Evolutionary conservation across 2,113 vertebrate genomes (phyloP).

Genomic region (Stercorarius parasiticus): DNA sequence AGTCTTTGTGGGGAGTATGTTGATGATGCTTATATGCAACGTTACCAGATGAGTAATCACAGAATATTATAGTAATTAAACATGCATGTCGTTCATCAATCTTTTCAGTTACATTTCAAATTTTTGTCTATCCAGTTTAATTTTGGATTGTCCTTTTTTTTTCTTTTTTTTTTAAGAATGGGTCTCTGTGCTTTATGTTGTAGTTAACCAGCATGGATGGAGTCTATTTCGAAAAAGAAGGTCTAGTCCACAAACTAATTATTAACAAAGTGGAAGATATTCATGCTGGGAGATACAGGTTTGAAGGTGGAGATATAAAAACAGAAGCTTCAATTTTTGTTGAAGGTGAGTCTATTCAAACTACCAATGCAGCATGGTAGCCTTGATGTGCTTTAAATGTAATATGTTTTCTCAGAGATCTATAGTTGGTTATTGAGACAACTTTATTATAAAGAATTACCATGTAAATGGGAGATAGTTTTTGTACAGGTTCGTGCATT

Average conservation of each 20-base stretch:
- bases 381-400: not conserved
- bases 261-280: constrained; percentile 75
- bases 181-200: not conserved
- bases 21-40: not conserved
- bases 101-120: not conserved
- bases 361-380: not conserved
- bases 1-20: not conserved
- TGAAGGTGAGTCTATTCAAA: constrained; percentile 52
- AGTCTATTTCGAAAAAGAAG: constrained; percentile 75
- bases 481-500: not conserved
- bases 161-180: not conserved
- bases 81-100: not conserved
- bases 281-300: constrained; percentile 82
- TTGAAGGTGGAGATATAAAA: constrained; percentile 75
- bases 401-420: not conserved
- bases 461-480: not conserved
- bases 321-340: constrained; percentile 65
- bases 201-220: constrained; percentile 80
- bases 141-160: not conserved
- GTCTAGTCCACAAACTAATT: constrained; percentile 74
- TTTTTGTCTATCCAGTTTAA: not conserved
- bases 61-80: not conserved
- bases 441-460: not conserved
- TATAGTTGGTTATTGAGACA: not conserved
- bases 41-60: not conserved